A percentile compares a stretch with the other conserved stretches of the same genome.
phyloP scores from a whole-genome alignment of 2,888 invertebrate species.

The Acleris holmiana region DNA sequence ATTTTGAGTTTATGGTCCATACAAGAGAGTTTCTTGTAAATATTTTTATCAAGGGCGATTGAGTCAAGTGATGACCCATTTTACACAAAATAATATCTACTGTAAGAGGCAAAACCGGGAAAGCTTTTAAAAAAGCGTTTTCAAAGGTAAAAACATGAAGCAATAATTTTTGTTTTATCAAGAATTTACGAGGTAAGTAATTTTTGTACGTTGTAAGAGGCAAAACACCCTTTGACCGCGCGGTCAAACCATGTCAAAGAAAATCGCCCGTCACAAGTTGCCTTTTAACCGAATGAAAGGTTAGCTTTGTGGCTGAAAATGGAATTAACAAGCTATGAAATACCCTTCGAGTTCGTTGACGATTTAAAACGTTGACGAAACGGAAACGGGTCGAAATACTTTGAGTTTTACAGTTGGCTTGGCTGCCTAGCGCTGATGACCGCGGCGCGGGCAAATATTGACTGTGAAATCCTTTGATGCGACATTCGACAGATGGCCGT shows the following conservation, averaged over 20 bases:
- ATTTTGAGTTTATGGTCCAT: too few species aligned
- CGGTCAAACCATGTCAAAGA: constrained; percentile 10
- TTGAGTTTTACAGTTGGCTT: constrained; percentile 15
- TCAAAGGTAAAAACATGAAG: too few species aligned
- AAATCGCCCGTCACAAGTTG: background rate
- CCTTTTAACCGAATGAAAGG: constrained; percentile 1
- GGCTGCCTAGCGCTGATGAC: background rate
- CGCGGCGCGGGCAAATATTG: constrained; percentile 7
- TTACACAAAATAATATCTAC: too few species aligned
- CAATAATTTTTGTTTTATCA: too few species aligned
- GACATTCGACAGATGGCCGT: constrained; percentile 19
- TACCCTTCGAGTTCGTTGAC: background rate
- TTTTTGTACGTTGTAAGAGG: background rate
- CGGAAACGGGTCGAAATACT: constrained; percentile 4
- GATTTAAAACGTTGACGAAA: constrained; percentile 7
- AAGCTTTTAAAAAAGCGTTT: too few species aligned
- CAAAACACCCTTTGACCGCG: constrained; percentile 5
- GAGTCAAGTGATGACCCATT: too few species aligned
- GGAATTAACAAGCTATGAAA: constrained; percentile 6
- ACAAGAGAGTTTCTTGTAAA: too few species aligned
- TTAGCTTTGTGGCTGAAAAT: constrained; percentile 3
- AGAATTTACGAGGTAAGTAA: too few species aligned
- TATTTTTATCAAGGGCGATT: too few species aligned
- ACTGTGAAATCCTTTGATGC: constrained; percentile 20
- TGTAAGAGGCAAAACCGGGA: too few species aligned